A percentile compares a stretch with the other conserved stretches of the same genome.
These are phyloP conservation scores for Oscheius sp. DNA, from an alignment of 1,140 invertebrate genomes.

Conservation along the genomic window DNA sequence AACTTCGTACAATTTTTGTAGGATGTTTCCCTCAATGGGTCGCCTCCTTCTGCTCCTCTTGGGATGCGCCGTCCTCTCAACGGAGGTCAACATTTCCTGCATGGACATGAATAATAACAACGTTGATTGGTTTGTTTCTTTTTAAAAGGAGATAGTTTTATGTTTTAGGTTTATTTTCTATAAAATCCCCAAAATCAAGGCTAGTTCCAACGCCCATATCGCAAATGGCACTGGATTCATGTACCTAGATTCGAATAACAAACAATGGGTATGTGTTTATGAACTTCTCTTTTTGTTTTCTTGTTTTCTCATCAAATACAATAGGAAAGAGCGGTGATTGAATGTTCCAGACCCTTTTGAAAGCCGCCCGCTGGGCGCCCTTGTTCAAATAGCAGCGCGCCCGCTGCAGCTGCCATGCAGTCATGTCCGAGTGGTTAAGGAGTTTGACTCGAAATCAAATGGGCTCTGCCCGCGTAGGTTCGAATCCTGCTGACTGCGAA, in stretches of 20 bases:
- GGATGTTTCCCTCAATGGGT: too few species aligned
- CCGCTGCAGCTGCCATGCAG: too few species aligned
- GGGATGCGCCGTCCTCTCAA: too few species aligned
- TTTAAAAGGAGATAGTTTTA: background rate
- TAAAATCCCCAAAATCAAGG: conserved; percentile 22
- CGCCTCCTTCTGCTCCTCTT: too few species aligned
- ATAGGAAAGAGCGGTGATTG: background rate
- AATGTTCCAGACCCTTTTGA: too few species aligned
- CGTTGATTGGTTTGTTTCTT: background rate
- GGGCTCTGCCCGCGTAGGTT: conserved; percentile 47
- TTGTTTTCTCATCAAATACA: too few species aligned
- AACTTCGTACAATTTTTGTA: too few species aligned
- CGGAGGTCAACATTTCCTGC: background rate
- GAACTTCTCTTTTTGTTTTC: background rate
- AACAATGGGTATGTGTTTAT: conserved; percentile 4
- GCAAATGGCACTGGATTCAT: conserved; percentile 38
- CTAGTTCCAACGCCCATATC: conserved; percentile 14
- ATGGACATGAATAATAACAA: conserved; percentile 6
- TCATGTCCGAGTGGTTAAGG: conserved; percentile 38
- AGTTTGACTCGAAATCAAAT: conserved; percentile 44
- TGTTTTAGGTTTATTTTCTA: conserved; percentile 22
- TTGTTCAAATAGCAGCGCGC: too few species aligned
- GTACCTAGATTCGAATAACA: conserved; percentile 34
- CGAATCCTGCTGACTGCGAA: conserved; percentile 45
- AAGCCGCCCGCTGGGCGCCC: too few species aligned